Base-by-base conservation (phyloP, 2,113 vertebrate genomes). In the Hippocampus zosterae region DNA sequence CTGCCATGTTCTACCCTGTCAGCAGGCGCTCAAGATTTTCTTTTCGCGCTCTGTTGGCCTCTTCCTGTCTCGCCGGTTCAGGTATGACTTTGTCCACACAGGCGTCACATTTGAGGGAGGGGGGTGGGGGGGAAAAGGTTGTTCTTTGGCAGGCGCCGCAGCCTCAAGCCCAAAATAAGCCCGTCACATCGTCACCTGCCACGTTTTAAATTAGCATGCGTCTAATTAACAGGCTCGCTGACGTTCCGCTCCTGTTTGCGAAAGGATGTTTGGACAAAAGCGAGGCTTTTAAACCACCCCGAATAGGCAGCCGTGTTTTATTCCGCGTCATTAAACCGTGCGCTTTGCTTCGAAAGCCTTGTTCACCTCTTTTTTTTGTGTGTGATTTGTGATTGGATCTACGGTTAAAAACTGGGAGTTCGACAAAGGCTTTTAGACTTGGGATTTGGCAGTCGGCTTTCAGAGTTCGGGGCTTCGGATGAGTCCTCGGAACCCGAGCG, bases 101-200 rank as follows among this genome's bases (percentile, higher is more conserved):
- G 85, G 73, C 72, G 77, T 87, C 73, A 69, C 70, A 73, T 68
- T 72, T 0, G 18, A 70, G 79, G n/a, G n/a, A n/a, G n/a, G n/a
- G n/a, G n/a, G n/a, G n/a, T n/a, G n/a, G n/a, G n/a, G n/a, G n/a
- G n/a, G n/a, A n/a, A 73, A 62, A 56, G 2, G n/a, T 3, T 10
- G n/a, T 57, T 57, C 11, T 27, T n/a, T 77, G 46, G 15, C 46
- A 44, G 15, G 73, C n/a, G 8, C 7, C 8, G 6, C 52, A 15
- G 73, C 79, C 74, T 77, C 75, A 81, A 86, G 82, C 75, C 68
- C 69, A 67, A 80, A 77, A 75, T 71, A 80, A 64, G 82, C 81
- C 86, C 79, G 71, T 79, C 80, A 71, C 53, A 79, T 68, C 80
- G 52, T 53, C 52, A 53, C 62, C 50, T 70, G 67, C 78, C 60